Evolutionary conservation across 2,797 vertebrate species (phyloP), one percentile per base, ranked within the genome.

Genomic region (Zalophus californianus): DNA sequence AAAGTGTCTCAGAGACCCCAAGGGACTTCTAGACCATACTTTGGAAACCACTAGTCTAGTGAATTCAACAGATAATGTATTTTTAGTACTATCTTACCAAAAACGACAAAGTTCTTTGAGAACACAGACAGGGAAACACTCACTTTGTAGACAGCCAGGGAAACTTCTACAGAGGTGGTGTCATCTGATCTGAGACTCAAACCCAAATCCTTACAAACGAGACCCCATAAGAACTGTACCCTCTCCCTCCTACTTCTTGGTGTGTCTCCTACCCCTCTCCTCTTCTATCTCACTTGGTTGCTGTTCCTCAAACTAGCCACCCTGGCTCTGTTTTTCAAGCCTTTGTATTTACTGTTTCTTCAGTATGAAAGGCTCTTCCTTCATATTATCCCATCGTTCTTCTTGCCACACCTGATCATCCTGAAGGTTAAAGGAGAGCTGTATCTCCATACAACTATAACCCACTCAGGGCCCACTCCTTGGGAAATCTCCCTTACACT

Each of bases 81-180:
- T 54, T 54, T 79, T 44, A 82, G 41, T 32, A 41, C 20, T 52
- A 68, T 25, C n/a, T 44, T 50, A 56, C 14, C 56, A 50, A 94
- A 90, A 94, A n/a, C 35, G 54, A 90, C 35, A 77, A 56, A 83
- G 48, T 82, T 66, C 88, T 95, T 38, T 64, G 27, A 38, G 80
- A 80, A 89, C 64, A 86, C 18, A 72, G 50, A 75, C 25, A 88
- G 44, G 23, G n/a, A 11, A 79, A 68, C n/a, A 86, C 23, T 35
- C 48, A 66, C 68, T 88, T 58, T 68, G 77, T 68, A 78, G 70
- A 70, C 0, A 88, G 52, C 14, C 72, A 52, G 54, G 13, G 78
- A 84, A 94, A 84, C 35, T 62, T 83, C 56, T 41, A 75, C 78
- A 54, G 52, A 79, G 38, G 32, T 50, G 35, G 8, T 72, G 10